phyloP scores from a whole-genome alignment of 2,797 vertebrate species.

The Caiman crocodilus region DNA sequence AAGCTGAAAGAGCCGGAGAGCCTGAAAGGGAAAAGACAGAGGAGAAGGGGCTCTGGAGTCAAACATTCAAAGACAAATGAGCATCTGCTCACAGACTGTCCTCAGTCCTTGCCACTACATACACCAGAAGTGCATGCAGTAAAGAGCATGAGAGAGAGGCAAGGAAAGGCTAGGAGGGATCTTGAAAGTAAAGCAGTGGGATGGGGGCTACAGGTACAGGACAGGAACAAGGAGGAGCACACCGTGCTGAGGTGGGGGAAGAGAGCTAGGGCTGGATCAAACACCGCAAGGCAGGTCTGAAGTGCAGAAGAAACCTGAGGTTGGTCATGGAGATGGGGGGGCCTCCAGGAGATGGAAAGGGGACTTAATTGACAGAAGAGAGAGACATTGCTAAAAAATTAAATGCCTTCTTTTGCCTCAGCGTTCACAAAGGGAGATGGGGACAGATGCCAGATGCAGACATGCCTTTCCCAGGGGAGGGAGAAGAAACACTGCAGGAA shows the following conservation, averaged over 20 bases:
- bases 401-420: conserved; percentile 64
- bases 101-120: conserved; percentile 53
- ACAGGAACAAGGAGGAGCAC: background rate
- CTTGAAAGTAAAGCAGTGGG: background rate
- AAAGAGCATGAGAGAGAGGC: conserved; percentile 58
- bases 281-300: conserved; percentile 29
- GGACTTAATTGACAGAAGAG: conserved; percentile 71
- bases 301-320: conserved; percentile 55
- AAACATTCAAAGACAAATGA: conserved; percentile 71
- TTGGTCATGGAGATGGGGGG: conserved; percentile 46
- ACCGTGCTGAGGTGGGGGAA: background rate
- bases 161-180: conserved; percentile 3
- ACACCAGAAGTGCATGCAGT: conserved; percentile 45
- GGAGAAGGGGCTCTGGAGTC: conserved; percentile 68
- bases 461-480: conserved; percentile 73
- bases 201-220: background rate
- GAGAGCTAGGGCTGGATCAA: background rate
- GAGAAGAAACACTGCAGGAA: conserved; percentile 65
- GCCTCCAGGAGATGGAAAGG: conserved; percentile 60
- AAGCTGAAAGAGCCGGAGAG: conserved; percentile 14
- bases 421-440: conserved; percentile 74
- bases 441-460: conserved; percentile 77
- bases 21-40: conserved; percentile 59
- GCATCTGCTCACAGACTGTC: conserved; percentile 76
- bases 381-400: conserved; percentile 73